A percentile compares a stretch with the other conserved stretches of the same genome.
Conservation (phyloP, 2,113 vertebrate species). For the Eupsittula cactorum region DNA sequence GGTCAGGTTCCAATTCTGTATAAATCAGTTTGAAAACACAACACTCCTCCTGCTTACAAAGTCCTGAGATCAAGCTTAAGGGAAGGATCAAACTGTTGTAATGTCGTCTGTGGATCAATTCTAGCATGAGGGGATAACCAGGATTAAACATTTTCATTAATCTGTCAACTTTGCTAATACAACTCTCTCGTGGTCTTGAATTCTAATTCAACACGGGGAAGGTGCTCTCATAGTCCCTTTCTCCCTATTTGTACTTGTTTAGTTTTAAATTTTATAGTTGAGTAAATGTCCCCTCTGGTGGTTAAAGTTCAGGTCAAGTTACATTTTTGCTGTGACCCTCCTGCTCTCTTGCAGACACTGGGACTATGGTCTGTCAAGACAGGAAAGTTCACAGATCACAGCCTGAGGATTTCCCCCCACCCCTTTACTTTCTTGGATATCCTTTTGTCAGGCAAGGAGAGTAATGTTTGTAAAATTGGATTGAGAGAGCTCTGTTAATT, state of each 20-base stretch:
- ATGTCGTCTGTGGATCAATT: neutral
- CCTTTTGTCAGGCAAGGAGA: conserved; percentile 5
- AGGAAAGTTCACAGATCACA: conserved; percentile 27
- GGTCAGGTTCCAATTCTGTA: neutral
- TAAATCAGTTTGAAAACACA: neutral
- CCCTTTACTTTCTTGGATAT: neutral
- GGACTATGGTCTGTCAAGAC: conserved; percentile 33
- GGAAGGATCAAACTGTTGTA: neutral
- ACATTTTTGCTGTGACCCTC: conserved; percentile 29
- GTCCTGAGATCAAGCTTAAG: neutral
- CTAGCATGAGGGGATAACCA: neutral
- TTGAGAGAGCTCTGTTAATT: neutral
- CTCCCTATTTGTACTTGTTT: conserved; percentile 35
- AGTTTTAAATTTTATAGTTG: conserved; percentile 45
- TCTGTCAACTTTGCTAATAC: neutral
- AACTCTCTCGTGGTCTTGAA: neutral
- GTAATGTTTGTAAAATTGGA: conserved; percentile 1
- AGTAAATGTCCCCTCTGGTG: conserved; percentile 43
- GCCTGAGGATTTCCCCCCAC: neutral
- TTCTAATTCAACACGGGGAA: neutral
- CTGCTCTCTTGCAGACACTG: neutral
- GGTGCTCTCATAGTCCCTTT: neutral
- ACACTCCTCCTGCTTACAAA: neutral
- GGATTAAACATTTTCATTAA: neutral
- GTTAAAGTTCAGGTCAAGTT: conserved; percentile 55